These are phyloP conservation scores for Cenopis cana DNA, from an alignment of 2,888 invertebrate species.

Conservation along the genomic window DNA sequence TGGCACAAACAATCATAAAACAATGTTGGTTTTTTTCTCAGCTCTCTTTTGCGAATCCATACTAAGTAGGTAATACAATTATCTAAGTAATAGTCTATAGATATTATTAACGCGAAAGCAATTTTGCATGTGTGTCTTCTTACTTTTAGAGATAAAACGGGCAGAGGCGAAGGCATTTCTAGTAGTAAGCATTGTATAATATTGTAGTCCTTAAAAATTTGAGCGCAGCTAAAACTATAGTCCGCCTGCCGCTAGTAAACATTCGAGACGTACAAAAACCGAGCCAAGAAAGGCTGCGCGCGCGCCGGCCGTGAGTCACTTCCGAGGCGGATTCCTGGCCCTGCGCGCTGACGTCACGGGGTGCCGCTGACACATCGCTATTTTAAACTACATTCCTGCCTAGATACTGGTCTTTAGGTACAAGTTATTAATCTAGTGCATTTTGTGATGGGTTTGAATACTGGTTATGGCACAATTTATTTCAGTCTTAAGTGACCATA, in stretches of 20 bases:
- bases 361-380: constrained; percentile 59
- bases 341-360: constrained; percentile 72
- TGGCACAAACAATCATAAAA: too few species aligned
- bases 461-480: background rate
- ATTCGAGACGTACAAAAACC: constrained; percentile 27
- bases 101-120: too few species aligned
- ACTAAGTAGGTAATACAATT: too few species aligned
- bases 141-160: too few species aligned
- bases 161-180: background rate
- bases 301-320: constrained; percentile 64
- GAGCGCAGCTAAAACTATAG: background rate
- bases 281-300: constrained; percentile 29
- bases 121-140: too few species aligned
- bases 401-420: constrained; percentile 6
- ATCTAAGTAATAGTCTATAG: too few species aligned
- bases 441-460: background rate
- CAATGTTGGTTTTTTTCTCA: too few species aligned
- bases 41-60: too few species aligned
- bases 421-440: background rate
- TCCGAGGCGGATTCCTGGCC: constrained; percentile 70
- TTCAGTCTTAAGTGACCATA: too few species aligned
- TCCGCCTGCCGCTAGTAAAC: constrained; percentile 3
- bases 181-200: too few species aligned
- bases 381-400: constrained; percentile 67
- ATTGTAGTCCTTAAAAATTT: background rate